phyloP scores from a whole-genome alignment of 2,113 vertebrate species.

The Hippocampus abdominalis region DNA sequence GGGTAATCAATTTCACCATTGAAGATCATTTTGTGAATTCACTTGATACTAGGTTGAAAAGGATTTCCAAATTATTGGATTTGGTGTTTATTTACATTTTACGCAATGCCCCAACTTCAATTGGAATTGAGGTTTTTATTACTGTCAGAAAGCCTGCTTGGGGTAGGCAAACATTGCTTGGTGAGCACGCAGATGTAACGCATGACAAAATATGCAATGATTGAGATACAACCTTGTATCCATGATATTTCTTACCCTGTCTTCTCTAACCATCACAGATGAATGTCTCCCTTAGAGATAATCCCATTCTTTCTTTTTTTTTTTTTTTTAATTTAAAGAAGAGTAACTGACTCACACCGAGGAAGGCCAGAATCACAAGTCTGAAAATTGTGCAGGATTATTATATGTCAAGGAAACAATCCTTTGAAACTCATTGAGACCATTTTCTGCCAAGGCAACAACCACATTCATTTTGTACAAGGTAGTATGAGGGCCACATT shows the following conservation, averaged over 20 bases:
- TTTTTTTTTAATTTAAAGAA: background rate
- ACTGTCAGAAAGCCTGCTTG: background rate
- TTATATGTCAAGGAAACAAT: background rate
- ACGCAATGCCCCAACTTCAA: too few species aligned
- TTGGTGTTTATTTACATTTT: too few species aligned
- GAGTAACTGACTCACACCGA: background rate
- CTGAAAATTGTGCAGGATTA: background rate
- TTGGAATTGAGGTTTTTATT: background rate
- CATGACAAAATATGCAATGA: background rate
- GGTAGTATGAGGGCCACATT: background rate
- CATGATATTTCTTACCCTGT: background rate
- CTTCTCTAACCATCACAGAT: background rate
- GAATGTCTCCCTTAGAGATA: background rate
- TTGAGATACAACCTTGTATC: background rate
- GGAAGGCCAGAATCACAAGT: background rate
- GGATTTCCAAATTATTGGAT: too few species aligned
- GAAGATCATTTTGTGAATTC: too few species aligned
- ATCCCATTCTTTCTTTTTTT: background rate
- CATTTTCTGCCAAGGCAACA: background rate
- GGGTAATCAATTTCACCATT: too few species aligned
- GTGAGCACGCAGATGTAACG: too few species aligned
- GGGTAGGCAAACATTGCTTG: background rate
- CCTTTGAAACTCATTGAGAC: background rate
- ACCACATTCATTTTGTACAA: background rate
- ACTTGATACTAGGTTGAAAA: too few species aligned